These are phyloP conservation scores for Chrysolophus pictus DNA, from an alignment of 2,797 vertebrate genomes.

Conservation along the genomic window DNA sequence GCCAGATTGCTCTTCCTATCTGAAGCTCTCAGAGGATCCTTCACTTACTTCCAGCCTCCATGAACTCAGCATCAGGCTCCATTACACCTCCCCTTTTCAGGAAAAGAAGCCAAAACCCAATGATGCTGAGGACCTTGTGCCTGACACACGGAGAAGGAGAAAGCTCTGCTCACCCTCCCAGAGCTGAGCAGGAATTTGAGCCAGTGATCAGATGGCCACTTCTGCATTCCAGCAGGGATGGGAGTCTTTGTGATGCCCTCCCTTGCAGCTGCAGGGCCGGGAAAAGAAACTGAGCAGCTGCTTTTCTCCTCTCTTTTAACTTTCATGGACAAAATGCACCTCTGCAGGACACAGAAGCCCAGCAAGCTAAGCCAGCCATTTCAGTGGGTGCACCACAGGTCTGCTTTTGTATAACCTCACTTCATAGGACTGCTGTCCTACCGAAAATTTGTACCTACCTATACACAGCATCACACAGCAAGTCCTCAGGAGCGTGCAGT, in stretches of 20 bases:
- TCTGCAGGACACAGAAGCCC: background rate
- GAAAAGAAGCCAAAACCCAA: background rate
- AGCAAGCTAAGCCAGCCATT: rapidly evolving
- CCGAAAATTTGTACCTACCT: background rate
- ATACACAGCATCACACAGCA: background rate
- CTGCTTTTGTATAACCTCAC: background rate
- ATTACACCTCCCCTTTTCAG: background rate
- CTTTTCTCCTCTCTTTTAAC: background rate
- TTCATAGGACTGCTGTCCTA: background rate
- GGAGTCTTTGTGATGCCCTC: background rate
- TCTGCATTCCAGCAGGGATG: background rate
- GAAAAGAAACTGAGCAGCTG: background rate
- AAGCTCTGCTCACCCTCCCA: background rate
- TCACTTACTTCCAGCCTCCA: rapidly evolving
- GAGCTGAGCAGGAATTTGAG: background rate
- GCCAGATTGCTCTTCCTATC: background rate
- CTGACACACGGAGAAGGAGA: background rate
- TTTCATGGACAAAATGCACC: background rate
- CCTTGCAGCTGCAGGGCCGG: no score
- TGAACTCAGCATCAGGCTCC: background rate
- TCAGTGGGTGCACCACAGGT: rapidly evolving
- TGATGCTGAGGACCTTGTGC: background rate
- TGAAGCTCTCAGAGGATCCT: background rate
- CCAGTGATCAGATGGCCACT: no score
- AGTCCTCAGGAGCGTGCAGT: background rate